Base-by-base conservation (phyloP, 2,888 invertebrate genomes). In the Augiades crinisus region DNA sequence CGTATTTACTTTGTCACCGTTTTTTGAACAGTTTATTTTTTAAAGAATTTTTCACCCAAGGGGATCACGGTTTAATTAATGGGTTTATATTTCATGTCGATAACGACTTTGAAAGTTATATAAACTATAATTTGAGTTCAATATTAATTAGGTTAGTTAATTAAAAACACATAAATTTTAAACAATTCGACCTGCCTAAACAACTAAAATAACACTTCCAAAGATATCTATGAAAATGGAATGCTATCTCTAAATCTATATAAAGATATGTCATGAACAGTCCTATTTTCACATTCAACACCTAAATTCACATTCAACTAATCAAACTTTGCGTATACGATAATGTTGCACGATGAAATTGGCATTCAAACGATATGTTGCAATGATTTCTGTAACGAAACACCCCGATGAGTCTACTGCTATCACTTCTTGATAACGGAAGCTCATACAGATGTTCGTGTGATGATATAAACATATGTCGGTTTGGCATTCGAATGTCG, bases 401-500 rank as follows among this genome's bases (percentile, higher is more conserved):
- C 33, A 41, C 24, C 49, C 41, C 33, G 33, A 49, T 49, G 41
- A 34, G n/a, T 34, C 49, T 49, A 49, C 24, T 2, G 17, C 36
- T 41, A 58, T 62, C 58, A 60, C 61, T 60, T 56, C 53, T 55
- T 58, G 56, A 61, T 51, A 57, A 63, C 58, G 55, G 43, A 2
- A 24, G 47, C 57, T 49, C 46, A 56, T 47, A 27, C 22, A 6
- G 2, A 47, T 49, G 54, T 47, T 17, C 53, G 56, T 47, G 56
- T 61, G 61, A 58, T 61, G 44, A 57, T 63, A 63, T 62, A 61
- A 59, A 59, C 55, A 58, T 57, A 68, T 70, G 67, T 66, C 56
- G 53, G 65, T 65, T 64, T 60, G 59, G 54, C 64, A 63, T 62
- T 64, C 55, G 56, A 52, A 72, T 74, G 71, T 74, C 64, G 68